These are phyloP conservation scores for Aproaerema taeniolella DNA, from an alignment of 2,888 invertebrate species.

Conservation along the genomic window DNA sequence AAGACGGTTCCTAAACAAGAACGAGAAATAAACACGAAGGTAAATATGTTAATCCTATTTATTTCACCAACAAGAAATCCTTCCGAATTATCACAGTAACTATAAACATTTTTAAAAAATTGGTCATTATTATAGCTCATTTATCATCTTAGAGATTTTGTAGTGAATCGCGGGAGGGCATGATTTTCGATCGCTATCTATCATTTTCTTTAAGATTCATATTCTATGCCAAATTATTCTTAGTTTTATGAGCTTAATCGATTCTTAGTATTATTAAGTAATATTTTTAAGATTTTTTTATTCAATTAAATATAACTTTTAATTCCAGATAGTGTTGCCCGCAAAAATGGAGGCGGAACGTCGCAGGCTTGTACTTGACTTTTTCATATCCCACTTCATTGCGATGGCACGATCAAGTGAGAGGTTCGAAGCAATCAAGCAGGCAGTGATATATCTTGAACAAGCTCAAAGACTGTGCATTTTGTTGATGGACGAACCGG, in stretches of 20 bases:
- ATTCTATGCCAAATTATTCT: too few species aligned
- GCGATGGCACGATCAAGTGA: constrained; percentile 82
- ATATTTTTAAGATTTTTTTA: constrained; percentile 1
- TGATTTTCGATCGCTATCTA: too few species aligned
- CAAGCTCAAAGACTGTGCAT: constrained; percentile 82
- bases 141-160: background rate
- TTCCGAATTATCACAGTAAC: too few species aligned
- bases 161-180: too few species aligned
- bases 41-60: constrained; percentile 40
- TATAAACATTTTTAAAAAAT: background rate
- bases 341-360: constrained; percentile 76
- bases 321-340: constrained; percentile 60
- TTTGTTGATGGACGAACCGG: constrained; percentile 77
- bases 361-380: constrained; percentile 80
- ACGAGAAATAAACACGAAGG: constrained; percentile 73
- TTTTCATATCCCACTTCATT: constrained; percentile 84
- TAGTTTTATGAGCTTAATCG: too few species aligned
- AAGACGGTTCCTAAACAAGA: constrained; percentile 50
- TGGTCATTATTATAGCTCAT: background rate
- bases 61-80: background rate
- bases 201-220: too few species aligned
- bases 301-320: background rate
- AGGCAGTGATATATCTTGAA: constrained; percentile 82
- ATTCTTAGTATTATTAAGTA: too few species aligned
- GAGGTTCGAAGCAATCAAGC: constrained; percentile 77